These are phyloP conservation scores for Caradrina kadenii DNA, from an alignment of 2,888 invertebrate genomes.

Conservation along the genomic window DNA sequence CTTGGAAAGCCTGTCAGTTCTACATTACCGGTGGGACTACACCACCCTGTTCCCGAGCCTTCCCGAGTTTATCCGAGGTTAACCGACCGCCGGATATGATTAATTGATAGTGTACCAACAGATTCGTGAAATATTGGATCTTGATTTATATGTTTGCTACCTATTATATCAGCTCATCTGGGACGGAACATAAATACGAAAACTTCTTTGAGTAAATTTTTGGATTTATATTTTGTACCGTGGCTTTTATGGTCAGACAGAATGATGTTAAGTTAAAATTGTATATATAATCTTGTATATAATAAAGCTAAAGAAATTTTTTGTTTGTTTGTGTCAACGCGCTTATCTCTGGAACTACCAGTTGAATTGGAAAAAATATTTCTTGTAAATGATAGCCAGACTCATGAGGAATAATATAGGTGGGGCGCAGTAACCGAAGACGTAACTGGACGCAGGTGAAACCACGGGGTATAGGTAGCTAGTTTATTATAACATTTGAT, in stretches of 20 bases:
- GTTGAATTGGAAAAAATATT: too few relatives aligned
- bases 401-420: too few relatives aligned
- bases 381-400: too few relatives aligned
- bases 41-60: conserved; percentile 30
- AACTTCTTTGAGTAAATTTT: conserved; percentile 2
- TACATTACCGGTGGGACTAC: conserved; percentile 63
- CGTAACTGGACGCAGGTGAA: too few relatives aligned
- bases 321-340: too few relatives aligned
- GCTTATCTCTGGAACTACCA: too few relatives aligned
- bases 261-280: not conserved
- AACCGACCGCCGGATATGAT: conserved; percentile 47
- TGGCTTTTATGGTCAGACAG: not conserved
- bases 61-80: conserved; percentile 27
- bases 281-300: too few relatives aligned
- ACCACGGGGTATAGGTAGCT: too few relatives aligned
- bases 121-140: conserved; percentile 50
- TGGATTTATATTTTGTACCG: not conserved
- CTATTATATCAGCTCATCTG: conserved; percentile 24
- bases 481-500: too few relatives aligned
- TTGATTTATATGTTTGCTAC: conserved; percentile 53
- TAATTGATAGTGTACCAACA: conserved; percentile 57
- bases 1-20: conserved; percentile 65
- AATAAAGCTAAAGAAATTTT: too few relatives aligned
- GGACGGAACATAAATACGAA: conserved; percentile 1
- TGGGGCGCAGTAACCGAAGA: too few relatives aligned